Evolutionary conservation across 2,888 invertebrate species (phyloP), one percentile per base, ranked within the genome.

Genomic region (Callyntrura guangdongensis): DNA sequence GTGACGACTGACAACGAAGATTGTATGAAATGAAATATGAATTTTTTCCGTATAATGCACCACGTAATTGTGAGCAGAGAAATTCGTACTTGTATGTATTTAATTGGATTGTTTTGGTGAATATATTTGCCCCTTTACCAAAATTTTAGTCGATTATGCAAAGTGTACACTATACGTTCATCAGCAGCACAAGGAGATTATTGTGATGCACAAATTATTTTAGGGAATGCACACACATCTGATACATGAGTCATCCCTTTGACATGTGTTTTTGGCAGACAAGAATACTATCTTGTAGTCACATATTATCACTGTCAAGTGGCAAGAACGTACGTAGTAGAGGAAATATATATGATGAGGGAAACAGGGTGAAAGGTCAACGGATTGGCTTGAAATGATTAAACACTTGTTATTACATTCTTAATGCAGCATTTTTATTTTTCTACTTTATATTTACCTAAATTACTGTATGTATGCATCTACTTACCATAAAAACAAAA

Each of bases 321-420:
- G 45, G 61, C 20, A 5, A 9, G 45, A n/a, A 72, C n/a, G 69
- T 36, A 36, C 36, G 11, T 12, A 9, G 2, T 53, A 53, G 17
- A 49, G 8, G 74, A 47, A 9, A 12, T 45, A 3, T 49, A 25
- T 8, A 36, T 25, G 53, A 56, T 14, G 59, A 67, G 56, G 61
- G 61, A 86, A 86, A 86, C 25, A 79, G 86, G 79, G 86, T 86
- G 86, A 86, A 79, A 86, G 86, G 86, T 86, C 79, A 86, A 86
- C 64, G 86, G 53, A 59, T 59, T 59, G 56, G 67, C 64, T 79
- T 17, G 61, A 86, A 12, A 77, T 49, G 79, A 86, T 79, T 74
- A 22, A 20, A 6, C 22, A 47, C 72, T 47, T 49, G 22, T 74
- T 53, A n/a, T 14, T 53, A 3, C n/a, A 14, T 53, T n/a, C 12